Evolutionary conservation across 2,113 vertebrate genomes (phyloP).

Genomic region (Oryzias melastigma): DNA sequence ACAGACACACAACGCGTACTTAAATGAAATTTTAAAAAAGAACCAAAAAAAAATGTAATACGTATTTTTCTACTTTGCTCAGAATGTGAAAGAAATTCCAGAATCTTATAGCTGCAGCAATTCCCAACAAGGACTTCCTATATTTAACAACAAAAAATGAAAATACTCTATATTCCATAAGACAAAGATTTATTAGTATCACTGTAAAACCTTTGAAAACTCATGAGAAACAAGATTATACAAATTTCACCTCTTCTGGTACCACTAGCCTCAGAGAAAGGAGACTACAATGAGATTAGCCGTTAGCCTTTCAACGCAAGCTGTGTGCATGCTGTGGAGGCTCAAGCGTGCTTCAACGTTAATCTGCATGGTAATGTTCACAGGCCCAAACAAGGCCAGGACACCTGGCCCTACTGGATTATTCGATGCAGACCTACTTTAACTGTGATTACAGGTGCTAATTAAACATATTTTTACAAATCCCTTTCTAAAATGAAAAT

Average conservation of each 20-base stretch:
- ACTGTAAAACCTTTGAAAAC: too few species aligned
- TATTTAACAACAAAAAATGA: too few species aligned
- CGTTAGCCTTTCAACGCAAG: constrained; percentile 59
- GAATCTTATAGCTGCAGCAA: too few species aligned
- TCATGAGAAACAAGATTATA: neutral
- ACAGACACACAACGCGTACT: constrained; percentile 15
- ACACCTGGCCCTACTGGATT: constrained; percentile 61
- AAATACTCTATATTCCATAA: too few species aligned
- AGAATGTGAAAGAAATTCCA: too few species aligned
- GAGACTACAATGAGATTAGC: constrained; percentile 63
- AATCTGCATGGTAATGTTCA: constrained; percentile 72
- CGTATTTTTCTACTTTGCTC: too few species aligned
- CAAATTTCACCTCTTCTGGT: constrained; percentile 13
- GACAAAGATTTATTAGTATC: too few species aligned
- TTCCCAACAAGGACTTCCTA: too few species aligned
- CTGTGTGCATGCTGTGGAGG: constrained; percentile 55
- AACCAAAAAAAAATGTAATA: too few species aligned
- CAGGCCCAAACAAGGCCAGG: constrained; percentile 65
- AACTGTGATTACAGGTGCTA: constrained; percentile 48
- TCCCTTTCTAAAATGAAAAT: constrained; percentile 40
- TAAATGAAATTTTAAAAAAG: constrained; percentile 7
- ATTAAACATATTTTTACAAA: constrained; percentile 50
- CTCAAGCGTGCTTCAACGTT: constrained; percentile 61
- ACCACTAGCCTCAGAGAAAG: constrained; percentile 33
- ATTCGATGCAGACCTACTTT: constrained; percentile 57